Percentiles rank a stretch among this genome's conserved stretches.
These are phyloP conservation scores for Corythoichthys intestinalis DNA, from an alignment of 2,113 vertebrate species.

Conservation along the genomic window DNA sequence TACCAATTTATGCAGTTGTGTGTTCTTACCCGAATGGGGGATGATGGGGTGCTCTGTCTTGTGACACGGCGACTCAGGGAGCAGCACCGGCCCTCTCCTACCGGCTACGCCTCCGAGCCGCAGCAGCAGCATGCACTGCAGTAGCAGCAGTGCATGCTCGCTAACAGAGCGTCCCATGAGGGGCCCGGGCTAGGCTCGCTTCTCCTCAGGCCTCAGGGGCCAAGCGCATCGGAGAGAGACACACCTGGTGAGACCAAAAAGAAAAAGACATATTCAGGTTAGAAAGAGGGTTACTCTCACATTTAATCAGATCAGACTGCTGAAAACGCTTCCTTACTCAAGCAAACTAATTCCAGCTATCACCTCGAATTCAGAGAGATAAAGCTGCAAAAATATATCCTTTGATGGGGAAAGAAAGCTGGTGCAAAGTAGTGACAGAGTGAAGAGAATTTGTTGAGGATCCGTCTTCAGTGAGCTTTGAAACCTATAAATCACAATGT, in stretches of 20 bases:
- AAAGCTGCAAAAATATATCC: slow-evolving; percentile 28
- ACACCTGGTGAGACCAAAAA: slow-evolving; percentile 66
- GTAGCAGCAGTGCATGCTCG: slow-evolving; percentile 76
- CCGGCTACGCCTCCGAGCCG: slow-evolving; percentile 52
- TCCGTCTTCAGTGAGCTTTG: slow-evolving; percentile 29
- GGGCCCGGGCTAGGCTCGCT: slow-evolving; percentile 62
- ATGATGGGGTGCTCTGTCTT: slow-evolving; percentile 83
- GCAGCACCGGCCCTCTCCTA: slow-evolving; percentile 63
- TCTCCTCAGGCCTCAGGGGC: slow-evolving; percentile 74
- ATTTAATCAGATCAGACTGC: slow-evolving; percentile 17
- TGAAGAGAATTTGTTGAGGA: slow-evolving; percentile 19
- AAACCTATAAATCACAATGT: slow-evolving; percentile 40
- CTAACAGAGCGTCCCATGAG: slow-evolving; percentile 72
- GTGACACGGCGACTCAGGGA: slow-evolving; percentile 77
- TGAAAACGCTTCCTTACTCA: slow-evolving; percentile 7
- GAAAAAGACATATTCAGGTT: slow-evolving; percentile 12
- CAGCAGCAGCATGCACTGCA: slow-evolving; percentile 79
- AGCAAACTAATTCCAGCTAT: slow-evolving; percentile 11
- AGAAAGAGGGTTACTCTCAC: slow-evolving; percentile 21
- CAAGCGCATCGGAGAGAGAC: slow-evolving; percentile 73
- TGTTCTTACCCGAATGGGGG: slow-evolving; percentile 80
- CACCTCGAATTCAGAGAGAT: slow-evolving; percentile 22
- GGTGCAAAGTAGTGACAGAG: slow-evolving; percentile 14
- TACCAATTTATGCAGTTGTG: background rate
- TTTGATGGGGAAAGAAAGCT: background rate